Conservation (phyloP, 2,888 invertebrate genomes). For the Diarsia rubi region DNA sequence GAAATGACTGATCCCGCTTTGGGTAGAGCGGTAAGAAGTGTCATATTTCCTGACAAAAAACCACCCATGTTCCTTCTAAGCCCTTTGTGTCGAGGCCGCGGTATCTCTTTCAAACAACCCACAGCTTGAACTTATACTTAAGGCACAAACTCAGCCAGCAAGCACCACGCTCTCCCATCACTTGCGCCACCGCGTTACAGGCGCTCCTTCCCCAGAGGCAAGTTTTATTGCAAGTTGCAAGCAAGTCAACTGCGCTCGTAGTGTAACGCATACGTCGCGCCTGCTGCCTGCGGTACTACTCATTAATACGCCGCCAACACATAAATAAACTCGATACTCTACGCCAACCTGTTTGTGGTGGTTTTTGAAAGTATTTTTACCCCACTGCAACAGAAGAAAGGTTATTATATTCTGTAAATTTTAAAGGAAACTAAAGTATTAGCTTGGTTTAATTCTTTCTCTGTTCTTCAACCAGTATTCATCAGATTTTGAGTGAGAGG, state of each 20-base stretch:
- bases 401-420: background rate
- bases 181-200: constrained; percentile 60
- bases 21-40: too few relatives aligned
- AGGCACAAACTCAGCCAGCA: background rate
- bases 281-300: constrained; percentile 58
- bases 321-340: constrained; percentile 54
- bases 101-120: too few relatives aligned
- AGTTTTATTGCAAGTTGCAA: constrained; percentile 85
- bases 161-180: constrained; percentile 25
- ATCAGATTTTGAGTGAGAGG: background rate
- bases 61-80: too few relatives aligned
- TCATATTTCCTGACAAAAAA: too few relatives aligned
- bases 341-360: background rate
- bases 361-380: background rate
- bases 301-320: constrained; percentile 57
- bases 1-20: too few relatives aligned
- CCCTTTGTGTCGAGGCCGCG: too few relatives aligned
- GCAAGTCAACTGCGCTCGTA: constrained; percentile 82
- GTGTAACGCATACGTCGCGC: constrained; percentile 73
- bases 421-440: background rate
- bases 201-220: constrained; percentile 73
- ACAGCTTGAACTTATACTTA: background rate
- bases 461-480: background rate
- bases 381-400: background rate
- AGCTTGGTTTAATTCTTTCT: background rate